Percentiles rank a stretch among this genome's conserved stretches.
Conservation (phyloP, 2,797 vertebrate species). For the Channallabes apus region DNA sequence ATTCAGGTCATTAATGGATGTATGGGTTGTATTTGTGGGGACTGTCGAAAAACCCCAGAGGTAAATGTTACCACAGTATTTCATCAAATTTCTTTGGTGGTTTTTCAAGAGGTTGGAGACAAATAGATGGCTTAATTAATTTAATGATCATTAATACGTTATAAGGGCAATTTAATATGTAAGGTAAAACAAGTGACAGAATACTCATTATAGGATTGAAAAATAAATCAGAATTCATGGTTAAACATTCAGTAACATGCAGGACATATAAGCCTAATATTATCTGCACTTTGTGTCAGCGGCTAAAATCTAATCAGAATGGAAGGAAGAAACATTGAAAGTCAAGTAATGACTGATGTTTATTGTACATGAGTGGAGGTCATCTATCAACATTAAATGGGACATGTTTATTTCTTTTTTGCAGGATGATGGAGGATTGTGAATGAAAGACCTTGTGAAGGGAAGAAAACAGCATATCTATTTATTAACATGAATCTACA, state of each 20-base stretch:
- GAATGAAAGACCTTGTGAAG: constrained; percentile 34
- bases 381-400: not conserved
- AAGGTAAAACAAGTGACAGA: not conserved
- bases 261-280: not conserved
- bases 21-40: constrained; percentile 83
- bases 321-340: not conserved
- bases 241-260: constrained; percentile 22
- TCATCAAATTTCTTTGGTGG: not conserved
- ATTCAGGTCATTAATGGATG: constrained; percentile 86
- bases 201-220: constrained; percentile 47
- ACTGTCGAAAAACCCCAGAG: constrained; percentile 78
- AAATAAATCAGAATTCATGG: constrained; percentile 57
- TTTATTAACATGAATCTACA: not conserved
- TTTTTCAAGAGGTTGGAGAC: not conserved
- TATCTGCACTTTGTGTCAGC: not conserved
- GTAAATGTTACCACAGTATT: constrained; percentile 54
- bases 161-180: not conserved
- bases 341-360: not conserved
- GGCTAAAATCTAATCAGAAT: not conserved
- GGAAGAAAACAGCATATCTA: constrained; percentile 6
- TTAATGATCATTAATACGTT: constrained; percentile 2
- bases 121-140: not conserved
- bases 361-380: not conserved
- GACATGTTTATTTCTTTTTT: constrained; percentile 22
- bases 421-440: constrained; percentile 72